Evolutionary conservation across 2,888 invertebrate genomes (phyloP), one percentile per base, ranked within the genome.

Genomic region (Drosophila barbarae): DNA sequence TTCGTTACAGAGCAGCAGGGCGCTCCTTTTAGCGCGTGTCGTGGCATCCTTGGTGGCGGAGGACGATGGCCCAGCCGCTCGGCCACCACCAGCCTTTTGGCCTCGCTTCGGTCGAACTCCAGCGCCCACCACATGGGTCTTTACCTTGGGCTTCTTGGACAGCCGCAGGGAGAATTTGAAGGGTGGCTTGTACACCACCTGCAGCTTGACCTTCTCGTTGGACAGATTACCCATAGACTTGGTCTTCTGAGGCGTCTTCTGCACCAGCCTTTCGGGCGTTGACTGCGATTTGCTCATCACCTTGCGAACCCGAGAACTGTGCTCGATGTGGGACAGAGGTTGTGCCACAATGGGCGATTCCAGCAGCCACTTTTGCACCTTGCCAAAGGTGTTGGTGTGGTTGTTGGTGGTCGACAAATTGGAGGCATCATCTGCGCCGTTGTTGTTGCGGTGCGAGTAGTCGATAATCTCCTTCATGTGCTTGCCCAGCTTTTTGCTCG

Each of bases 111-210:
- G 51, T 73, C 82, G 53, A 60, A 76, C 79, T 15, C 85, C 84
- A 67, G 77, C 80, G n/a, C 86, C 84, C 56, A 90, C 86, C 8
- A 90, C 89, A 69, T 89, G 89, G 12, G 90, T 90, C 63, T 89
- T 90, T 0, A 90, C 88, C 32, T 88, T 86, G 10, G 88, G 86
- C 66, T 89, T 90, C 73, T 89, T 90, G 0, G 90, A 90, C 12
- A 96, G 91, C 86, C 95, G 94, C 56, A 96, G 92, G 87, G 95
- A 95, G 89, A 96, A 95, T 84, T 95, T 94, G 89, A 96, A 96
- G 12, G 96, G 96, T 52, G 96, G 95, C 87, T 95, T 95, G 88
- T 95, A 96, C 28, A 96, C 94, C 35, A 96, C 95, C 89, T 96
- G 96, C 23, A 96, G 90, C 73, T 95, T 92, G 12, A 95, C 93